Base-by-base conservation (phyloP, 2,888 invertebrate species). In the Nomada ruficornis region DNA sequence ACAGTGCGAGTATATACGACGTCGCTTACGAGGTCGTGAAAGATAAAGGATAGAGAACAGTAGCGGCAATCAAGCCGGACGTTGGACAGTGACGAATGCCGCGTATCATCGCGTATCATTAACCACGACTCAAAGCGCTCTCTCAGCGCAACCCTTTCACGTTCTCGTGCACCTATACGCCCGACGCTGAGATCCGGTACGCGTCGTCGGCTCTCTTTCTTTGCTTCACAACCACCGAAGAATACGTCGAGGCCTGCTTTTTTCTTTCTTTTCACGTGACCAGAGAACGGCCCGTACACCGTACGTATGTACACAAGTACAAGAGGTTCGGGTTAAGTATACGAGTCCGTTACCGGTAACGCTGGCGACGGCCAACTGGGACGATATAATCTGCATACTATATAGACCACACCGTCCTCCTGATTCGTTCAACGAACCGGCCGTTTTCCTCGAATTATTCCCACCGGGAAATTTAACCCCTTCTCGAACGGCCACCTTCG, bases 31-130 rank as follows among this genome's bases (percentile, higher is more conserved):
- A 79, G 82, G 68, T 77, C 76, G 90, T 86, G 84, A 86, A 84
- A 92, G 90, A 92, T 91, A 91, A 91, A 91, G 90, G 91, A 91
- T 89, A 91, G 91, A 89, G 91, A 92, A 93, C 93, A 91, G 93
- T 93, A 93, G 93, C 92, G 87, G 91, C 92, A 93, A 93, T 93
- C 93, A 92, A 91, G 92, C 86, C 89, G 90, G 90, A 91, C 91
- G 92, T 93, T 91, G 90, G 93, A 93, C 93, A 93, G 93, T 93
- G 93, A 93, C 93, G 93, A 92, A 93, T 93, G 93, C 91, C 91
- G 92, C 91, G 91, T 93, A 93, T 93, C 92, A 93, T 93, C 92
- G 92, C 92, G 92, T 92, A 92, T 93, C 93, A 93, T 93, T 93
- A 93, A 91, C 93, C 89, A 86, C 88, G 90, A 89, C 89, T 90